Evolutionary conservation across 1,140 invertebrate species (phyloP).

Genomic region (Melipona quadrifasciata): DNA sequence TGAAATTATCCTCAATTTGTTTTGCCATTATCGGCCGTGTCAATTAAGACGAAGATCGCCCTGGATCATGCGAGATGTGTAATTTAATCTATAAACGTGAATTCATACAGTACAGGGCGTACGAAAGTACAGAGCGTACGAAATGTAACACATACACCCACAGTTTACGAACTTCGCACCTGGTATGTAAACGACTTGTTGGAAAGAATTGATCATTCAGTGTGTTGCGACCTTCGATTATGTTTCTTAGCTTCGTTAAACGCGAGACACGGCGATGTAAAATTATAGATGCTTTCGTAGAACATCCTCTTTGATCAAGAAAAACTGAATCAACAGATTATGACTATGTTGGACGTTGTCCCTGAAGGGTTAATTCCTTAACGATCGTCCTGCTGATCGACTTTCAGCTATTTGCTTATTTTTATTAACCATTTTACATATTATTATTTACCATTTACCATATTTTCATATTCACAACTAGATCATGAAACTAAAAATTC

Average conservation of each 20-base stretch:
- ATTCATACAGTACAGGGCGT: not conserved
- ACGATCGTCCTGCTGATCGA: too few relatives aligned
- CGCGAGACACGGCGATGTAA: not conserved
- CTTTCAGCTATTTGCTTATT: too few relatives aligned
- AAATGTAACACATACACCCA: not conserved
- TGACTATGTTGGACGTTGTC: too few relatives aligned
- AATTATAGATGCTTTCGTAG: not conserved
- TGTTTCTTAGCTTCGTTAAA: not conserved
- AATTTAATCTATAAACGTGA: not conserved
- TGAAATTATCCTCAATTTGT: not conserved
- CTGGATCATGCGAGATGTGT: not conserved
- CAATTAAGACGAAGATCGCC: not conserved
- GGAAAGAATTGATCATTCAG: constrained; percentile 1
- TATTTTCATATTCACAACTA: too few relatives aligned
- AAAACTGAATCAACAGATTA: too few relatives aligned
- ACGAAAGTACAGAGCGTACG: not conserved
- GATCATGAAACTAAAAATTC: too few relatives aligned
- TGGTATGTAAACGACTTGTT: not conserved
- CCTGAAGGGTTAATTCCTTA: too few relatives aligned
- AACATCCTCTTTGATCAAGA: too few relatives aligned
- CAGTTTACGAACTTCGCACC: not conserved
- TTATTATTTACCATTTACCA: too few relatives aligned
- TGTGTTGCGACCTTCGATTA: not conserved
- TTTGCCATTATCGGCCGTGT: not conserved
- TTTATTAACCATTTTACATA: too few relatives aligned